Percentiles rank a stretch among this genome's conserved stretches.
Evolutionary conservation across 2,113 vertebrate species (phyloP).

Genomic region (Clinocottus analis): DNA sequence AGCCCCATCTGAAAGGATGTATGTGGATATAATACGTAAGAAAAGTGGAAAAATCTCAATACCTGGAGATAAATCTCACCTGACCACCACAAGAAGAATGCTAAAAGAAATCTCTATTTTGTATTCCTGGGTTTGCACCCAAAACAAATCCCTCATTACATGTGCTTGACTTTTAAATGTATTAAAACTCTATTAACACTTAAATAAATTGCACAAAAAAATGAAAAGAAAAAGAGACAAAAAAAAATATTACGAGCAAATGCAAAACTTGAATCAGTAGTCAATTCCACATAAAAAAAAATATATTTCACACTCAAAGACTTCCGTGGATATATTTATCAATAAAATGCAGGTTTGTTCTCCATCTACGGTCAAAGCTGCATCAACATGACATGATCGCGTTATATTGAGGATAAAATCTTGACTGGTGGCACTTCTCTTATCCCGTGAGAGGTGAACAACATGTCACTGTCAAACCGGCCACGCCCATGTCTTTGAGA

Average conservation of each 20-base stretch:
- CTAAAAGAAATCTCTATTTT: not conserved
- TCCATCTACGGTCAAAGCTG: not conserved
- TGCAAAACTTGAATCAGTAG: not conserved
- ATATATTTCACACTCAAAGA: not conserved
- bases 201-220: not conserved
- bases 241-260: not conserved
- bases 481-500: conserved; percentile 31
- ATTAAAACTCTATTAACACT: not conserved
- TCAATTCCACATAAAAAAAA: not conserved
- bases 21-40: not conserved
- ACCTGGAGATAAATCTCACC: not conserved
- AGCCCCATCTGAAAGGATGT: not conserved
- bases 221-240: not conserved
- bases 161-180: not conserved
- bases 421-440: conserved; percentile 28
- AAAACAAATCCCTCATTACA: conserved; percentile 5
- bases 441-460: conserved; percentile 33
- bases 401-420: conserved; percentile 11
- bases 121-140: not conserved
- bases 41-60: not conserved
- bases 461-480: conserved; percentile 44
- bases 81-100: not conserved
- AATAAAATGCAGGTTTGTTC: not conserved
- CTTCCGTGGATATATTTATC: not conserved
- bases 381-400: conserved; percentile 33